These are phyloP conservation scores for Aviceda cuculoides DNA, from an alignment of 2,797 vertebrate species.

Conservation along the genomic window DNA sequence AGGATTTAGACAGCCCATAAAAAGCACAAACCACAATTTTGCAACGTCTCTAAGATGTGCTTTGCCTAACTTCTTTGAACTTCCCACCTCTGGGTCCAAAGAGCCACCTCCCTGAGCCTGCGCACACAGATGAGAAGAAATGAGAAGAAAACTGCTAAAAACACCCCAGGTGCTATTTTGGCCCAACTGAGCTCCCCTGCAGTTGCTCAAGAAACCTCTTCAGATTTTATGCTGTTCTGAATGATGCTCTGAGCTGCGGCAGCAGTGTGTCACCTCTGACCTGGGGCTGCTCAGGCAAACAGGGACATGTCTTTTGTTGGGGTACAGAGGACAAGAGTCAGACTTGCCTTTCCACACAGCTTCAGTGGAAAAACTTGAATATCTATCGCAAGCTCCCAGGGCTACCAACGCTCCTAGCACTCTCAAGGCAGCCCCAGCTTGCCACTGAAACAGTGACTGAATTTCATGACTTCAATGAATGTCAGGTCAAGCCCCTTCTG, in stretches of 20 bases:
- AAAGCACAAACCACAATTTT: not conserved
- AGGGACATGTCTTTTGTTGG: not conserved
- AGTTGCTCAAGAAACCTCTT: not conserved
- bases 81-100: not conserved
- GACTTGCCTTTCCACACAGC: not conserved
- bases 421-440: not conserved
- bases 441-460: not conserved
- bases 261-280: not conserved
- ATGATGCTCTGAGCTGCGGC: not conserved
- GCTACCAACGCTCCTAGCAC: not conserved
- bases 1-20: not conserved
- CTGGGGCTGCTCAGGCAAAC: not conserved
- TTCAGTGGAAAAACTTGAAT: not conserved
- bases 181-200: not conserved
- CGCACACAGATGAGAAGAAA: not conserved
- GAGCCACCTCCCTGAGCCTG: not conserved
- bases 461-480: not conserved
- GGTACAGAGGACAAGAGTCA: not conserved
- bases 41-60: not conserved
- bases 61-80: not conserved
- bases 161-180: not conserved
- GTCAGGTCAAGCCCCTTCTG: constrained; percentile 6
- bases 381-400: not conserved
- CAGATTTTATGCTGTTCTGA: not conserved
- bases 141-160: not conserved